phyloP scores from a whole-genome alignment of 2,113 vertebrate species.

The Rhombomys opimus region DNA sequence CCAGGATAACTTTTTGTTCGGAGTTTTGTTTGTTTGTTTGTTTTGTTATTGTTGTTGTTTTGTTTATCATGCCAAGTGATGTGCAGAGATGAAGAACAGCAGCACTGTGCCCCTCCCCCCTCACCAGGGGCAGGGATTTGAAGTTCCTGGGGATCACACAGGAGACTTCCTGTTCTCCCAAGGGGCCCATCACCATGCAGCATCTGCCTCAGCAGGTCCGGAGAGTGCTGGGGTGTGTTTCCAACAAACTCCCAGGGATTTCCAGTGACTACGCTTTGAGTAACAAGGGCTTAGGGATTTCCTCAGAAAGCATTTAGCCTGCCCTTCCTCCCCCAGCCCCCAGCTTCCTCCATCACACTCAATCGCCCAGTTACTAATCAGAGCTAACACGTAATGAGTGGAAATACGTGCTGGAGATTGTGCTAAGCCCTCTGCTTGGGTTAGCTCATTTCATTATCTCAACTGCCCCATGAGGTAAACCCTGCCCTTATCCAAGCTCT shows the following conservation, averaged over 20 bases:
- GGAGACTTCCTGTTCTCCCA: background rate
- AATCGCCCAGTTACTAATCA: background rate
- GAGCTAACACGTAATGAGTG: background rate
- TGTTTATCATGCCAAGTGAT: background rate
- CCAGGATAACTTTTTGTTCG: background rate
- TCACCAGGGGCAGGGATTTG: background rate
- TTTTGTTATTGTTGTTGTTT: background rate
- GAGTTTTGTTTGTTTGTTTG: background rate
- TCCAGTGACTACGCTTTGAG: background rate
- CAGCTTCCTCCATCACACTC: background rate
- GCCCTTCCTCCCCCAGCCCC: background rate
- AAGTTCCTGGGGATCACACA: background rate
- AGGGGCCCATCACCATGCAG: background rate
- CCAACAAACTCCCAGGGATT: background rate
- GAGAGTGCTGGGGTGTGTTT: background rate
- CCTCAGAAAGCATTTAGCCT: background rate
- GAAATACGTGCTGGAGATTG: background rate
- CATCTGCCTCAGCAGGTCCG: background rate
- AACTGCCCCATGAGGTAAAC: background rate
- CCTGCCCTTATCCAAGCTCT: background rate
- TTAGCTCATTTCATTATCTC: slow-evolving; percentile 41
- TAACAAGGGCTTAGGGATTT: background rate
- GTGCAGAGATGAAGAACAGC: background rate
- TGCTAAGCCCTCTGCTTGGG: background rate
- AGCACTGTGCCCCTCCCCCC: background rate